Conservation (phyloP, 1,140 invertebrate species). For the Drosophila biarmipes region DNA sequence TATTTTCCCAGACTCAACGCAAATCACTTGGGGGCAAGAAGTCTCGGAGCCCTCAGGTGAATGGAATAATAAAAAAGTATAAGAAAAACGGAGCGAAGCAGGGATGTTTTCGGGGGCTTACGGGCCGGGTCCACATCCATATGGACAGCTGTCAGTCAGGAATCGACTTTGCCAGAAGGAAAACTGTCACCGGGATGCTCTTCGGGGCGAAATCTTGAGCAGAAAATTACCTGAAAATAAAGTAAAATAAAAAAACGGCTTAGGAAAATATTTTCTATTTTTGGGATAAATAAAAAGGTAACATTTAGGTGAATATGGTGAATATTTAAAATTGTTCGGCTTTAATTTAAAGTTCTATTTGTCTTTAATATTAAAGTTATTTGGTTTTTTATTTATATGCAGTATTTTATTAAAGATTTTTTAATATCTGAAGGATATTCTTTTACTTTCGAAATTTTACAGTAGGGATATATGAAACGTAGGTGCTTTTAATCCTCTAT, state of each 20-base stretch:
- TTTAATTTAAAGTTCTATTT: too few relatives aligned
- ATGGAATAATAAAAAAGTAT: constrained; percentile 13
- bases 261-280: not conserved
- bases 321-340: too few relatives aligned
- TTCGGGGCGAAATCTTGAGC: not conserved
- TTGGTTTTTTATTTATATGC: too few relatives aligned
- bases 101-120: constrained; percentile 2
- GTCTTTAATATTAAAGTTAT: too few relatives aligned
- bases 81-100: constrained; percentile 27
- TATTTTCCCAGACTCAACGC: constrained; percentile 3
- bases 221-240: constrained; percentile 23
- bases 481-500: constrained; percentile 3
- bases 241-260: not conserved
- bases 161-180: constrained; percentile 10
- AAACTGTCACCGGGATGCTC: constrained; percentile 9
- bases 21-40: constrained; percentile 35
- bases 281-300: not conserved
- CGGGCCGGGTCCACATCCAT: constrained; percentile 31
- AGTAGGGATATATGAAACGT: not conserved
- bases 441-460: not conserved
- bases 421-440: not conserved
- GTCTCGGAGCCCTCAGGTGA: constrained; percentile 37
- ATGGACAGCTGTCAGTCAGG: constrained; percentile 53
- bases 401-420: too few relatives aligned
- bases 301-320: too few relatives aligned